Percentiles rank a stretch among this genome's conserved stretches.
Evolutionary conservation across 2,113 vertebrate species (phyloP).

Genomic region (Pimephales promelas): DNA sequence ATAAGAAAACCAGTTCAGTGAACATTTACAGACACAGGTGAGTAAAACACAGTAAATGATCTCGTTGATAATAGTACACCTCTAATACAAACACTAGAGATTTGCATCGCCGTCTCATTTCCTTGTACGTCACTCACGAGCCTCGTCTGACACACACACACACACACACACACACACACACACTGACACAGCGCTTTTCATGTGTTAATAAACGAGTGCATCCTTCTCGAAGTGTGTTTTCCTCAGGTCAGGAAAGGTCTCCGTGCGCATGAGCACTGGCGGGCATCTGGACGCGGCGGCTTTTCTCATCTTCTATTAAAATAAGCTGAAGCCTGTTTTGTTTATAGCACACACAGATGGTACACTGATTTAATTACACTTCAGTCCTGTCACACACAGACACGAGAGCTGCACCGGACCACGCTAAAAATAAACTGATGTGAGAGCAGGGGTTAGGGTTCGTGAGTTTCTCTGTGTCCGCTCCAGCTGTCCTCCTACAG

Average conservation of each 20-base stretch:
- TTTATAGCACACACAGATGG: constrained; percentile 7
- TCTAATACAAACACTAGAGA: not conserved
- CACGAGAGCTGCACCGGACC: not conserved
- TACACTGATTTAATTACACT: constrained; percentile 19
- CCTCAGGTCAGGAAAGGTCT: not conserved
- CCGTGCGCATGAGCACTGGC: constrained; percentile 25
- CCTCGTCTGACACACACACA: not conserved
- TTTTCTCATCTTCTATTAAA: not conserved
- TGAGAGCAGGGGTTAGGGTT: constrained; percentile 10
- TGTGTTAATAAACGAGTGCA: not conserved
- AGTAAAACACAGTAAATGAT: not conserved
- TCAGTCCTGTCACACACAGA: not conserved
- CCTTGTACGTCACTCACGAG: not conserved
- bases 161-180: not conserved
- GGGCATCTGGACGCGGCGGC: constrained; percentile 14
- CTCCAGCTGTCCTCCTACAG: constrained; percentile 46
- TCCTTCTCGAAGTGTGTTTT: not conserved
- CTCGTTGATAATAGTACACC: not conserved
- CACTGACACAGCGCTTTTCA: not conserved
- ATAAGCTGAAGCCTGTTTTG: not conserved
- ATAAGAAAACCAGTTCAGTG: not conserved
- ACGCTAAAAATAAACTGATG: constrained; percentile 37
- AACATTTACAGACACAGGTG: not conserved
- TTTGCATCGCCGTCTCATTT: not conserved
- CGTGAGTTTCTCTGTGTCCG: constrained; percentile 10